Evolutionary conservation across 2,888 invertebrate species (phyloP), one percentile per base, ranked within the genome.

Genomic region (Pedicia rivosa): DNA sequence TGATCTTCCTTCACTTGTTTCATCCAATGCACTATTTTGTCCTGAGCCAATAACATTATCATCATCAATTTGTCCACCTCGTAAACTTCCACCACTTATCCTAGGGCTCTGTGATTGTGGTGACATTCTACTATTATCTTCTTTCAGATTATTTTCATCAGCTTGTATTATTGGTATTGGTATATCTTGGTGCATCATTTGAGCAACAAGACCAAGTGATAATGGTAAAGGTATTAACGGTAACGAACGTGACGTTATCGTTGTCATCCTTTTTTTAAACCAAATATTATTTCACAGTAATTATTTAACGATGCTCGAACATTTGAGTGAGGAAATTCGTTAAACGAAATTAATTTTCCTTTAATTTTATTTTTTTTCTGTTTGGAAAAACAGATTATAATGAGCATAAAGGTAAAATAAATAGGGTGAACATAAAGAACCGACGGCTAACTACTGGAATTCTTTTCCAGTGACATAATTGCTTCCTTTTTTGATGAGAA

Each of bases 211-310:
- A 35, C 17, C 26, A 8, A 35, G 17, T 26, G 35, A 26, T 4
- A 35, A 26, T n/a, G 35, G 33, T 17, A 42, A 33, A n/a, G 44
- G 40, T 20, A 43, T 34, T 20, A 43, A 32, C 15, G 44, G 42
- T 24, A 43, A 28, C 31, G 43, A 40, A 22, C 47, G 44, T 35
- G 49, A 46, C 36, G 49, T 48, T 43, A 50, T 41, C 31, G 48
- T 48, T 44, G 49, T 47, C 49, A 49, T 49, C 38, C 38, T 13
- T 27, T 27, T 12, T 12, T 12, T 27, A 12, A n/a, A 12, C 27
- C 12, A 27, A 12, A 12, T 12, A 27, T 13, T 7, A 12, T 27
- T 27, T 27, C 27, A 27, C 13, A 13, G 8, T 24, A 24, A 24
- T 24, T n/a, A n/a, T 24, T 8, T 8, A 10, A 8, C n/a, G 24